phyloP scores from a whole-genome alignment of 2,888 invertebrate genomes.

The Watsonalla cultraria region DNA sequence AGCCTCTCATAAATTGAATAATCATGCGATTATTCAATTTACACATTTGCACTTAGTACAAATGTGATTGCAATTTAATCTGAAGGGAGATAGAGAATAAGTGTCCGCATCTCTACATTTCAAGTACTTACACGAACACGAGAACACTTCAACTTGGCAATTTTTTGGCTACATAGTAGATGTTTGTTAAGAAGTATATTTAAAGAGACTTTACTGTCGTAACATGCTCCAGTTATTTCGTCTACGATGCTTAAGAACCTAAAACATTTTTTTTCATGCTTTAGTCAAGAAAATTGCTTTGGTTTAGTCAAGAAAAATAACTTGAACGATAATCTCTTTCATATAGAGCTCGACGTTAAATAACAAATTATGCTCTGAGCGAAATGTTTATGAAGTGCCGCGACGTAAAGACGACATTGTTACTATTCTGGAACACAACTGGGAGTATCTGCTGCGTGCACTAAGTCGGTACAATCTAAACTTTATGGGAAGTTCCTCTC shows the following conservation, averaged over 20 bases:
- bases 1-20: conserved; percentile 4
- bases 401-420: not conserved
- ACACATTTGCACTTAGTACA: conserved; percentile 3
- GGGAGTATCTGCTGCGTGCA: conserved; percentile 2
- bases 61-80: conserved; percentile 1
- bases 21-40: too few relatives aligned
- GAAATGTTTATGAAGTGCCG: not conserved
- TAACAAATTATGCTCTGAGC: not conserved
- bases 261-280: too few relatives aligned
- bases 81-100: not conserved
- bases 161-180: too few relatives aligned
- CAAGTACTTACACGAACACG: too few relatives aligned
- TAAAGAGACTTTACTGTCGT: too few relatives aligned
- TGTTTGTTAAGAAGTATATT: too few relatives aligned
- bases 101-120: not conserved
- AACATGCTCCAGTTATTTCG: too few relatives aligned
- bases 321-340: not conserved
- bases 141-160: too few relatives aligned
- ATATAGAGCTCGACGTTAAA: not conserved
- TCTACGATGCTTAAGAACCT: too few relatives aligned
- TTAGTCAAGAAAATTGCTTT: too few relatives aligned
- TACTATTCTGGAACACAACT: not conserved
- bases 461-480: conserved; percentile 2
- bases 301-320: too few relatives aligned
- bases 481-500: conserved; percentile 1